A percentile compares a stretch with the other conserved stretches of the same genome.
phyloP scores from a whole-genome alignment of 2,797 vertebrate species.

The Gymnothorax reevesii region DNA sequence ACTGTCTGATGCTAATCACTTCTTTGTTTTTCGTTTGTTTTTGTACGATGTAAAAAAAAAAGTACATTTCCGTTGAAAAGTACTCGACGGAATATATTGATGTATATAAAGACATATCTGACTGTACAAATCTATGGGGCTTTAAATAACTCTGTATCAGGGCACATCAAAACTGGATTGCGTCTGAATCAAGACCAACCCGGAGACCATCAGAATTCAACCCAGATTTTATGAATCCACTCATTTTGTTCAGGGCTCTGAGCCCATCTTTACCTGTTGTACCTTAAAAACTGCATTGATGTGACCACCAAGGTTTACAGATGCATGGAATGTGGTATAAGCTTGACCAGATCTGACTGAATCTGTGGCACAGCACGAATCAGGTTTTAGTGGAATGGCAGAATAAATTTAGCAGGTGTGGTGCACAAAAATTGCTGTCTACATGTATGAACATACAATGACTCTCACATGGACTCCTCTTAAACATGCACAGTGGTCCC shows the following conservation, averaged over 20 bases:
- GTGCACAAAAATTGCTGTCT: background rate
- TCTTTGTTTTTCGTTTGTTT: constrained; percentile 21
- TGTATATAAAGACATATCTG: constrained; percentile 43
- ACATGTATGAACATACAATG: background rate
- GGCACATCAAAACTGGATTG: background rate
- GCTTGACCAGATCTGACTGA: background rate
- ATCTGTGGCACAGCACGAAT: constrained; percentile 16
- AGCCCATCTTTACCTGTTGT: background rate
- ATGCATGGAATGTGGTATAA: background rate
- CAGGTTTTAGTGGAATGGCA: constrained; percentile 16
- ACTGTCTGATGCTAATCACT: constrained; percentile 34
- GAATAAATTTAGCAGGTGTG: background rate
- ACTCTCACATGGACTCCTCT: background rate
- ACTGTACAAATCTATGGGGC: constrained; percentile 42
- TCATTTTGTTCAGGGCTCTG: background rate
- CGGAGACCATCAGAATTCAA: constrained; percentile 4
- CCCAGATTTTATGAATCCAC: background rate
- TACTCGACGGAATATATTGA: constrained; percentile 39
- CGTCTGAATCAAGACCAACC: background rate
- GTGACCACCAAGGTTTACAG: background rate
- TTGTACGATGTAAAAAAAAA: constrained; percentile 27
- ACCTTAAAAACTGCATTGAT: background rate
- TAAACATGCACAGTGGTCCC: constrained; percentile 27
- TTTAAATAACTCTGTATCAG: constrained; percentile 27
- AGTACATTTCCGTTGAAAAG: constrained; percentile 21